phyloP scores from a whole-genome alignment of 2,888 invertebrate genomes.

The Camponotus fellah region DNA sequence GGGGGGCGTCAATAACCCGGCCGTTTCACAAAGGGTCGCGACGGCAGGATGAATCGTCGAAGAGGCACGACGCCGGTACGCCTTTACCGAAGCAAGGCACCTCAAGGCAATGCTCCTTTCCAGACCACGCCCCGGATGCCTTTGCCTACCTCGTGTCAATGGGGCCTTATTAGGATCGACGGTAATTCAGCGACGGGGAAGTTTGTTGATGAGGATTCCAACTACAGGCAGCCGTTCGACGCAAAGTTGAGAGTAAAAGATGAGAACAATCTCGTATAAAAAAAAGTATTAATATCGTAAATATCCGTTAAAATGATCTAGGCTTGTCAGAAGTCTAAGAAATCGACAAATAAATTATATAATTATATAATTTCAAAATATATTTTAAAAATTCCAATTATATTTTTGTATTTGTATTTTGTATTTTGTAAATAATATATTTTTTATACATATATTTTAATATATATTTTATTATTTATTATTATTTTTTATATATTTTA shows the following conservation, averaged over 20 bases:
- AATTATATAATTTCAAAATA: not conserved
- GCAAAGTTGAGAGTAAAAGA: not conserved
- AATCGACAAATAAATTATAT: not conserved
- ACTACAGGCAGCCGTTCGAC: slow-evolving; percentile 31
- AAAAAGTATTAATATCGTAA: not conserved
- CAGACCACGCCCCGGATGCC: slow-evolving; percentile 74
- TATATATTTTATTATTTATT: not conserved
- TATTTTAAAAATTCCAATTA: not conserved
- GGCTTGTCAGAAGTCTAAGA: not conserved
- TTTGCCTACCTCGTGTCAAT: slow-evolving; percentile 75
- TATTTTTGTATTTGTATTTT: not conserved
- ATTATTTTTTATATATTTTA: not conserved
- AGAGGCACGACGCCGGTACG: slow-evolving; percentile 70
- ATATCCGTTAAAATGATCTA: slow-evolving; percentile 11
- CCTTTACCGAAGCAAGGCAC: slow-evolving; percentile 71
- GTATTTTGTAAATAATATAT: no score
- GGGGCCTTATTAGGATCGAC: slow-evolving; percentile 79
- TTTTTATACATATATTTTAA: no score
- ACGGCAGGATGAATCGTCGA: slow-evolving; percentile 73
- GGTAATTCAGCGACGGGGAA: slow-evolving; percentile 81
- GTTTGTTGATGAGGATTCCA: slow-evolving; percentile 78
- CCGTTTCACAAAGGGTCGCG: slow-evolving; percentile 72
- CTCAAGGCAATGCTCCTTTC: slow-evolving; percentile 70
- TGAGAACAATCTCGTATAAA: not conserved
- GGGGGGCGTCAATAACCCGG: slow-evolving; percentile 72